These are phyloP conservation scores for Diglossa cyanea DNA, from an alignment of 2,797 vertebrate species.

Conservation along the genomic window DNA sequence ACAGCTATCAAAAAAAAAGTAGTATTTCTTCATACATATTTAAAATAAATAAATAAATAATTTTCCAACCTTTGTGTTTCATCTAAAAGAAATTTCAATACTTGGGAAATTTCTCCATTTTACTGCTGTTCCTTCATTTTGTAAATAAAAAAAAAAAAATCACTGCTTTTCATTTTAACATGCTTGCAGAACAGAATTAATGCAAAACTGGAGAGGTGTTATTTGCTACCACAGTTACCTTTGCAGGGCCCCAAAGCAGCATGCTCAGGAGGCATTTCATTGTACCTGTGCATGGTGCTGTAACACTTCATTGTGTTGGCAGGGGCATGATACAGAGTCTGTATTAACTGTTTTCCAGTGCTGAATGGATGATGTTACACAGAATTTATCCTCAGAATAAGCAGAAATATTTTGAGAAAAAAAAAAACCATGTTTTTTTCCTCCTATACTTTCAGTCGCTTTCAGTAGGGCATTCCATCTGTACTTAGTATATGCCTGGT, in stretches of 20 bases:
- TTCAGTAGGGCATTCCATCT: not conserved
- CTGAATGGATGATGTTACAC: not conserved
- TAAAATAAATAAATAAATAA: not conserved
- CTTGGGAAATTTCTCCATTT: not conserved
- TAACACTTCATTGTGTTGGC: not conserved
- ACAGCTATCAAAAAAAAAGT: not conserved
- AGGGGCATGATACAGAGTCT: not conserved
- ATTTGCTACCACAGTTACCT: not conserved
- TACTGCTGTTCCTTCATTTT: not conserved
- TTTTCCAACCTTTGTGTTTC: not conserved
- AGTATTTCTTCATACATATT: not conserved
- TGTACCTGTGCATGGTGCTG: not conserved
- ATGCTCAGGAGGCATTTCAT: not conserved
- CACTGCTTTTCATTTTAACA: not conserved
- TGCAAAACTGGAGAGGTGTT: not conserved
- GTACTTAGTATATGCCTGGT: not conserved
- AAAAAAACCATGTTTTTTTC: rapidly evolving
- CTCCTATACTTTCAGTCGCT: not conserved
- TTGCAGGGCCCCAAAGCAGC: not conserved
- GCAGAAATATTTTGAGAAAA: not conserved
- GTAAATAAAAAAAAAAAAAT: not conserved
- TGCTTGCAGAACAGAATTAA: not conserved
- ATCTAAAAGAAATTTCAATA: not conserved
- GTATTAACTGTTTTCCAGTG: not conserved
- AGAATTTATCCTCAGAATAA: not conserved